These are phyloP conservation scores for Planococcus citri DNA, from an alignment of 1,140 invertebrate genomes.

Conservation along the genomic window DNA sequence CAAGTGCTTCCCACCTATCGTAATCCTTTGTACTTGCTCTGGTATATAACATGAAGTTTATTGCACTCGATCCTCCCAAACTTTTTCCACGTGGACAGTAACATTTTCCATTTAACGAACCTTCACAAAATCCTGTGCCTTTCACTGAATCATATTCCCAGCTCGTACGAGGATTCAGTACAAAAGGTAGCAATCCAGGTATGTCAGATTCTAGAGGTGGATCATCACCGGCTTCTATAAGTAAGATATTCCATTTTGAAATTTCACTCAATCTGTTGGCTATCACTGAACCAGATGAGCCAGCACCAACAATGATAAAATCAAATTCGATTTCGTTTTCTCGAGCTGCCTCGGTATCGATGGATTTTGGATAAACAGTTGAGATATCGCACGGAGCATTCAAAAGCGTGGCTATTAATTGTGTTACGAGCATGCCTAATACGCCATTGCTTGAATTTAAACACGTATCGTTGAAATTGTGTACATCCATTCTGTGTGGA, in stretches of 20 bases:
- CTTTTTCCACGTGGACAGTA: conserved; percentile 62
- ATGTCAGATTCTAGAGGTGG: conserved; percentile 54
- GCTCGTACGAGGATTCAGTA: conserved; percentile 41
- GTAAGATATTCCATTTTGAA: conserved; percentile 37
- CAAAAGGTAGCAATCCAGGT: conserved; percentile 44
- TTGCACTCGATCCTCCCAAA: conserved; percentile 66
- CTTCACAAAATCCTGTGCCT: conserved; percentile 36
- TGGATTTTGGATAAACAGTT: not conserved
- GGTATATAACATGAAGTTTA: conserved; percentile 86
- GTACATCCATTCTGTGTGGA: not conserved
- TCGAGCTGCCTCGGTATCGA: not conserved
- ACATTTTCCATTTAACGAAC: conserved; percentile 35
- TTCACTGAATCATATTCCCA: conserved; percentile 44
- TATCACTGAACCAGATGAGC: conserved; percentile 43
- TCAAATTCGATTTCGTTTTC: not conserved
- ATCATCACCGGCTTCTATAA: conserved; percentile 62
- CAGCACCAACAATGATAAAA: conserved; percentile 29
- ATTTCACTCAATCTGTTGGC: conserved; percentile 40
- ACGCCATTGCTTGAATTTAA: not conserved
- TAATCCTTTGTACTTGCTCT: conserved; percentile 51
- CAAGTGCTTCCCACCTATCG: conserved; percentile 5
- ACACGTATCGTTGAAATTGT: not conserved
- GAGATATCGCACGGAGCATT: not conserved
- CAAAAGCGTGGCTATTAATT: not conserved
- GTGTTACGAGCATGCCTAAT: not conserved